phyloP scores from a whole-genome alignment of 2,797 vertebrate genomes.

The Eospalax fontanierii region DNA sequence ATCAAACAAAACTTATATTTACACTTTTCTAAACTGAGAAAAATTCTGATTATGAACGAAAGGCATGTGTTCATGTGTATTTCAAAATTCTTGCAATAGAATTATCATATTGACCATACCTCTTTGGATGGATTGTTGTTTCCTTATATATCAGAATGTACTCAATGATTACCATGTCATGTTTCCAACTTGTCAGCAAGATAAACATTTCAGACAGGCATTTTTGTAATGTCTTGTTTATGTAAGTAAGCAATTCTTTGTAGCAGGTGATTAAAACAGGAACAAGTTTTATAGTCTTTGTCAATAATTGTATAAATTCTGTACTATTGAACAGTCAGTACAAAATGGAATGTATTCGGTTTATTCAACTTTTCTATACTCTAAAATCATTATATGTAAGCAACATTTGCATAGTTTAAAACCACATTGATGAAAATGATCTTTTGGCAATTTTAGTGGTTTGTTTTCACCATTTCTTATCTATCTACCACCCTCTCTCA shows the following conservation, averaged over 20 bases:
- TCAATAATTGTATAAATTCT: not conserved
- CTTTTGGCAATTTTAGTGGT: slow-evolving; percentile 4
- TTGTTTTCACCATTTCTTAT: not conserved
- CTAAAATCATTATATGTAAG: not conserved
- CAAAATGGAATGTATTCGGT: not conserved
- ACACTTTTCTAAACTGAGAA: not conserved
- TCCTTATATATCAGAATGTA: not conserved
- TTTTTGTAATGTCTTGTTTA: not conserved
- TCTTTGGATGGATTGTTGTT: not conserved
- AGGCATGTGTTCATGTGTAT: not conserved
- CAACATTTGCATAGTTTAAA: not conserved
- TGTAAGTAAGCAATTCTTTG: not conserved
- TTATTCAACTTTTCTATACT: not conserved
- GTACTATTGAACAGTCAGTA: not conserved
- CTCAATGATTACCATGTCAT: not conserved
- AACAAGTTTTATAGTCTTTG: not conserved
- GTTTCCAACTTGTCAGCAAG: not conserved
- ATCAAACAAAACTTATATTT: not conserved
- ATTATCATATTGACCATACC: not conserved
- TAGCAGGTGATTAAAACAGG: not conserved
- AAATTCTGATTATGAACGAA: not conserved
- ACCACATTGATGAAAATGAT: not conserved
- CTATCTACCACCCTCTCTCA: not conserved
- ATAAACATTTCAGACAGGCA: not conserved
- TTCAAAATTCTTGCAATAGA: not conserved